phyloP scores from a whole-genome alignment of 2,888 invertebrate genomes.

The Rutpela maculata region DNA sequence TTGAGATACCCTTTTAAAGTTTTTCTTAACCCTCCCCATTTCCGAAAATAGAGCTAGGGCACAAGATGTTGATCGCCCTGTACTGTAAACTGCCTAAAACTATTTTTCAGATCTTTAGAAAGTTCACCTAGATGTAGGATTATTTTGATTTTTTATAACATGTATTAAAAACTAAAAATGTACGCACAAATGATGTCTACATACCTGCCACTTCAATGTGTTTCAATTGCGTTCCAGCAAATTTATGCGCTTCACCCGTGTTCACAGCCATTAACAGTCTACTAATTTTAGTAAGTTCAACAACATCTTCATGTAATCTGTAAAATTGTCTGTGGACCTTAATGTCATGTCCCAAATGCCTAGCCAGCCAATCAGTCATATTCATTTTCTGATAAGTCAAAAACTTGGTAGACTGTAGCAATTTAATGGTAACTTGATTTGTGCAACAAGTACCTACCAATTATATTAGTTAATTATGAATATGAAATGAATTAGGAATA shows the following conservation, averaged over 20 bases:
- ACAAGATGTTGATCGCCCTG: too few relatives aligned
- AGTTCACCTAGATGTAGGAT: too few relatives aligned
- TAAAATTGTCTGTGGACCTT: conserved; percentile 26
- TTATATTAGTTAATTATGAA: too few relatives aligned
- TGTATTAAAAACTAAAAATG: too few relatives aligned
- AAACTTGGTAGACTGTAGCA: conserved; percentile 17
- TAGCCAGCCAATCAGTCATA: conserved; percentile 30
- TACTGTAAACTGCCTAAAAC: too few relatives aligned
- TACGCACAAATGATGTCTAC: neutral
- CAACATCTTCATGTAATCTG: conserved; percentile 44
- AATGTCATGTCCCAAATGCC: conserved; percentile 30
- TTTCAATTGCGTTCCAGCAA: conserved; percentile 28
- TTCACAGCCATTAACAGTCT: conserved; percentile 38
- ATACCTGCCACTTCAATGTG: conserved; percentile 31
- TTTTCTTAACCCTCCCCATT: too few relatives aligned
- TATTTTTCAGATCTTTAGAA: too few relatives aligned
- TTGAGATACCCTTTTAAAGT: too few relatives aligned
- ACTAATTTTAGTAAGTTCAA: conserved; percentile 55
- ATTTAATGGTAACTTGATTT: neutral
- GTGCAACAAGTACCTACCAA: too few relatives aligned
- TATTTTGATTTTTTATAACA: too few relatives aligned
- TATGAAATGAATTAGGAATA: too few relatives aligned
- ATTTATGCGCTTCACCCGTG: conserved; percentile 33
- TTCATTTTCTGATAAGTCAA: conserved; percentile 27
- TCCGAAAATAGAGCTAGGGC: too few relatives aligned